Percentiles rank a stretch among this genome's conserved stretches.
Conservation (phyloP, 2,888 invertebrate genomes). For the Metallyticus violacea region DNA sequence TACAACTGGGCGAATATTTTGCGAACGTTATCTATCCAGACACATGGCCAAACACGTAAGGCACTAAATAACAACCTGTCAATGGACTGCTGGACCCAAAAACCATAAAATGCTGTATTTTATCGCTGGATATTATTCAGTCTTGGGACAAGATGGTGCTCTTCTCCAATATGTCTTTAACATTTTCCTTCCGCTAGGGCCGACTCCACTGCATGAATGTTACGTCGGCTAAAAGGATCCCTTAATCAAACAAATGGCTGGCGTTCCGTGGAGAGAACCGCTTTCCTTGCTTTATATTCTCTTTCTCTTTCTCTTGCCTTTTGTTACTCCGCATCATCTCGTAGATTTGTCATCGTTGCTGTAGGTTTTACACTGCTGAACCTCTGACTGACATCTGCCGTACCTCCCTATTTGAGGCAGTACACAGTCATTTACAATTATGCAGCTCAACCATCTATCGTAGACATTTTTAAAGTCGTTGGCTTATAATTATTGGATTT, state of each 20-base stretch:
- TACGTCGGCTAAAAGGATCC: conserved; percentile 15
- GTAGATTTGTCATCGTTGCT: neutral
- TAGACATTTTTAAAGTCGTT: no score
- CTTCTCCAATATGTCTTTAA: neutral
- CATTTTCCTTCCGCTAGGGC: no score
- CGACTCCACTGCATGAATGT: neutral
- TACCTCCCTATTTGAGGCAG: no score
- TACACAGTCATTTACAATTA: no score
- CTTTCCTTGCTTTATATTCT: neutral
- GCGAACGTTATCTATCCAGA: neutral
- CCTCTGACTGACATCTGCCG: no score
- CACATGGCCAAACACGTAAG: neutral
- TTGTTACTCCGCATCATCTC: neutral
- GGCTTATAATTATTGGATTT: no score
- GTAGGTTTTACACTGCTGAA: no score
- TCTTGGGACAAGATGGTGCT: no score
- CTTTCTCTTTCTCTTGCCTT: neutral
- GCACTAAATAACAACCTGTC: neutral
- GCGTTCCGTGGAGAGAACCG: conserved; percentile 6
- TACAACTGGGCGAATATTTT: neutral
- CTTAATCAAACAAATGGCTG: conserved; percentile 25
- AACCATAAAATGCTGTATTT: neutral
- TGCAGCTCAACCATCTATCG: no score
- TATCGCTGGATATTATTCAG: neutral
- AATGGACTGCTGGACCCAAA: neutral